Evolutionary conservation across 2,888 invertebrate species (phyloP), one percentile per base, ranked within the genome.

Genomic region (Lasioglossum vierecki): DNA sequence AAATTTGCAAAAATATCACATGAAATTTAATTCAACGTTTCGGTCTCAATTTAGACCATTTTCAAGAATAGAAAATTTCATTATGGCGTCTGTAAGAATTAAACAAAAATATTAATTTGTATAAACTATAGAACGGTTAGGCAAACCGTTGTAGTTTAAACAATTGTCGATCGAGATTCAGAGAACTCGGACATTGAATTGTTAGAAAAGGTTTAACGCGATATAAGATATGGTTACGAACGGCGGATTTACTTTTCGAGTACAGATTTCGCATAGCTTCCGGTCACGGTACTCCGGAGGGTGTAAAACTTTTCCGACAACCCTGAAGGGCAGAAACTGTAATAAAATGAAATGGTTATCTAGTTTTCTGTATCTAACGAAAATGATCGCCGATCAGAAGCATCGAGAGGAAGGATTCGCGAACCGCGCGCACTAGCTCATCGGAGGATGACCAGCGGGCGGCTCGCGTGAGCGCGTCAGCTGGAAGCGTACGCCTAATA

Each of bases 401-500:
- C n/a, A 68, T 11, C 39, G 68, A 18, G 6, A 63, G 6, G 22
- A 35, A 22, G 2, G 53, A 53, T 53, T 53, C 8, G 53, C 3
- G 3, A 53, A 22, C 53, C 53, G 9, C 53, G 53, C 22, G 53
- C 3, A 9, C 3, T 8, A 22, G 22, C 9, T 11, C 39, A 68
- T 35, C 66, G 66, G 9, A 68, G 22, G 22, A 39, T 39, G 22
- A 30, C 6, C 30, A 15, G 66, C 68, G 22, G n/a, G 26, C 39
- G 1, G n/a, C 4, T n/a, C 35, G n/a, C 26, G 15, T 46, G 44
- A 60, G 39, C 30, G 75, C 44, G 41, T 70, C 57, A 15, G 11
- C 44, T 6, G 82, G 60, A n/a, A 83, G 74, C 11, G 60, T 15
- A 68, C 46, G 72, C 26, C 76, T 57, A 76, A n/a, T 73, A 76